Conservation (phyloP, 2,888 invertebrate genomes). For the Amphiduros pacificus region DNA sequence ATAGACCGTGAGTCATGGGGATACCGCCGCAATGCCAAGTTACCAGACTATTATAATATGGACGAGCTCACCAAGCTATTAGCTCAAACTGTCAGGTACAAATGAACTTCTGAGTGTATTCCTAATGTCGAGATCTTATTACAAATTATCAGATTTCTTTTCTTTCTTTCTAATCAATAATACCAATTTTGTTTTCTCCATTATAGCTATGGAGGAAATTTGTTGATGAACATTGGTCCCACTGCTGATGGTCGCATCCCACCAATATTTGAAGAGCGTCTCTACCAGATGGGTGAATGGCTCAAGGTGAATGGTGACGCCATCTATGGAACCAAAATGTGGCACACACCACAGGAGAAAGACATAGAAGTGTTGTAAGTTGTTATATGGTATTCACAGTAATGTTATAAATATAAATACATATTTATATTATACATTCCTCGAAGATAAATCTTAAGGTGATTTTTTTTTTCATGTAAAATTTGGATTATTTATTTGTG, state of each 20-base stretch:
- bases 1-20: conserved; percentile 76
- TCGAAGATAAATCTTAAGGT: background rate
- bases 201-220: conserved; percentile 67
- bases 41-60: conserved; percentile 70
- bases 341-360: conserved; percentile 76
- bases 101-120: too few species aligned
- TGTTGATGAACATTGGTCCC: conserved; percentile 85
- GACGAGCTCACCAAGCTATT: conserved; percentile 25
- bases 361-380: conserved; percentile 2
- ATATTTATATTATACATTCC: too few species aligned
- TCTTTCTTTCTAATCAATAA: too few species aligned
- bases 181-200: too few species aligned
- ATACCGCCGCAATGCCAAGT: conserved; percentile 64
- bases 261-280: conserved; percentile 83
- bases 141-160: too few species aligned
- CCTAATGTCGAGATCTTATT: too few species aligned
- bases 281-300: conserved; percentile 80
- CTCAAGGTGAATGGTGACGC: conserved; percentile 81
- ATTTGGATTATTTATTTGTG: too few species aligned
- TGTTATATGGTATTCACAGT: too few species aligned
- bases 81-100: conserved; percentile 32
- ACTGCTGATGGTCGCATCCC: conserved; percentile 84
- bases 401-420: too few species aligned
- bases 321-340: conserved; percentile 78
- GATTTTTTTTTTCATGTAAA: too few species aligned